Conservation (phyloP, 2,797 vertebrate genomes). For the Luscinia megarhynchos region DNA sequence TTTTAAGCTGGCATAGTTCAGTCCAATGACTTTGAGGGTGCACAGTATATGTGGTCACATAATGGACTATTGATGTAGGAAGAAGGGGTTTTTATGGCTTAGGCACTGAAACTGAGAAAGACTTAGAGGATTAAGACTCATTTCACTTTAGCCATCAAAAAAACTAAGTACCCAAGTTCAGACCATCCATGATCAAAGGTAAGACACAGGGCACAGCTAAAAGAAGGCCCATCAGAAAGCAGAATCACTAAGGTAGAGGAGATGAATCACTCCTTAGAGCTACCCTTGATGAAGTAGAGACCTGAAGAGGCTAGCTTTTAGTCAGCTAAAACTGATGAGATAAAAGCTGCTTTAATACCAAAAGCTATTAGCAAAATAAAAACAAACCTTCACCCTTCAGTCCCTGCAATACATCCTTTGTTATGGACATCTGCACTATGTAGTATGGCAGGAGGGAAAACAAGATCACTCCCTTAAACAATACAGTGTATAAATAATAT, state of each 20-base stretch:
- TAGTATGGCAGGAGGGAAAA: neutral
- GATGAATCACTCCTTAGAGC: neutral
- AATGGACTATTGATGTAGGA: neutral
- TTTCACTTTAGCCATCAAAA: neutral
- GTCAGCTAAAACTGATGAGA: neutral
- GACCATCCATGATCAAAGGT: neutral
- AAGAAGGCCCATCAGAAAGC: neutral
- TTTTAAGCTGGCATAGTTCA: neutral
- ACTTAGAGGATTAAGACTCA: neutral
- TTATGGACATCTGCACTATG: neutral
- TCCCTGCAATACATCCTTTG: neutral
- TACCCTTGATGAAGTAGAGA: neutral
- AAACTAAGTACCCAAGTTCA: neutral
- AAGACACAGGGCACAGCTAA: neutral
- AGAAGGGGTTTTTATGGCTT: neutral
- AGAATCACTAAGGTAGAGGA: neutral
- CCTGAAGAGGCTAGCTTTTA: neutral
- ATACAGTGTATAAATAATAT: neutral
- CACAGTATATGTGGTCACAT: neutral
- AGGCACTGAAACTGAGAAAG: neutral
- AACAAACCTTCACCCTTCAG: neutral
- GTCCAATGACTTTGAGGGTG: neutral
- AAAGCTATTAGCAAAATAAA: conserved; percentile 2
- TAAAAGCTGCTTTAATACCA: neutral
- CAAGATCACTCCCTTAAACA: neutral